phyloP scores from a whole-genome alignment of 2,113 vertebrate species.

The Salvelinus sp. region DNA sequence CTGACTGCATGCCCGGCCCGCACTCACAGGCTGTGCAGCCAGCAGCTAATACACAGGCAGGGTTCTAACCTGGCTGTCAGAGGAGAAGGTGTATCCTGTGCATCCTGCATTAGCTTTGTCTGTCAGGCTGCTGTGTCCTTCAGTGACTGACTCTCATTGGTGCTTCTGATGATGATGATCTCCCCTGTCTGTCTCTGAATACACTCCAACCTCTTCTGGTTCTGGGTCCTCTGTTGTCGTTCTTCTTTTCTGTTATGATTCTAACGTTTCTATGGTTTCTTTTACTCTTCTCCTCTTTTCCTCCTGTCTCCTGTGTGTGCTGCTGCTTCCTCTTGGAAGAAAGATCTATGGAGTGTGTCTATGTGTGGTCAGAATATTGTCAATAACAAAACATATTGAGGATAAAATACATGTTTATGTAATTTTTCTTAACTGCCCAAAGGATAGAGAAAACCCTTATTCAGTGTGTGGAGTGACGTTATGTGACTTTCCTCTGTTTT shows the following conservation, averaged over 20 bases:
- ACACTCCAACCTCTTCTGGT: not conserved
- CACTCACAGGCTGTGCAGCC: slow-evolving; percentile 36
- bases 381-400: too few species aligned
- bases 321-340: slow-evolving; percentile 49
- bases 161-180: not conserved
- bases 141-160: slow-evolving; percentile 22
- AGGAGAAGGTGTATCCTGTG: not conserved
- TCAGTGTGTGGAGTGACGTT: too few species aligned
- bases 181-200: slow-evolving; percentile 8
- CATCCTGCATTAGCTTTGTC: slow-evolving; percentile 50
- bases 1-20: not conserved
- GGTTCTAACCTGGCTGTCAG: slow-evolving; percentile 17
- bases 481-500: too few species aligned
- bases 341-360: too few species aligned
- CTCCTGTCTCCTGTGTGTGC: slow-evolving; percentile 48
- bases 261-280: slow-evolving; percentile 49
- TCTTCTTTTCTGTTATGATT: slow-evolving; percentile 46
- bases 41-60: slow-evolving; percentile 64
- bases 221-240: slow-evolving; percentile 33
- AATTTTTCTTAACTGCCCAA: too few species aligned
- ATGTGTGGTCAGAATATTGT: too few species aligned
- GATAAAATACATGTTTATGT: too few species aligned
- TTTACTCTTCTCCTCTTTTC: slow-evolving; percentile 42
- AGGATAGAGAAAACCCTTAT: too few species aligned
- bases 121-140: slow-evolving; percentile 38